Percentiles rank a stretch among this genome's conserved stretches.
These are phyloP conservation scores for Erynnis tages DNA, from an alignment of 2,888 invertebrate species.

Conservation along the genomic window DNA sequence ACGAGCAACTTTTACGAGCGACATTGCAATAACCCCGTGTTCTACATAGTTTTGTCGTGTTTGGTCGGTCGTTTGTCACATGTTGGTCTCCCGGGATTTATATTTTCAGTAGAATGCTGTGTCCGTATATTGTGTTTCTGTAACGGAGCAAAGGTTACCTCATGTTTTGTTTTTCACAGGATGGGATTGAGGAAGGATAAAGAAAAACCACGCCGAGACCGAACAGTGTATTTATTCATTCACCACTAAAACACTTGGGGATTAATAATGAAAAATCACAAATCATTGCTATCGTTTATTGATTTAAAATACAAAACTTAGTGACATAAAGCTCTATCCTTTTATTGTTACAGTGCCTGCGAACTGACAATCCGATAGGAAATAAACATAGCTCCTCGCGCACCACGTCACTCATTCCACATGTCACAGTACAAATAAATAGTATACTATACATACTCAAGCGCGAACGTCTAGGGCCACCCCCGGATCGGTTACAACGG, in stretches of 20 bases:
- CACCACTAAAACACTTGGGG: neutral
- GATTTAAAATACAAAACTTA: slow-evolving; percentile 83
- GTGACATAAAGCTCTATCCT: slow-evolving; percentile 82
- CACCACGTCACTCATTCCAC: slow-evolving; percentile 54
- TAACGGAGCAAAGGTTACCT: too few species aligned
- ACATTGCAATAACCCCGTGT: too few species aligned
- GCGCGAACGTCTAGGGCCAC: slow-evolving; percentile 70
- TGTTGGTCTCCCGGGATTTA: too few species aligned
- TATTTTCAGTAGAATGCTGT: too few species aligned
- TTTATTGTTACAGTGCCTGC: slow-evolving; percentile 82
- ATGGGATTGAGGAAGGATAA: neutral
- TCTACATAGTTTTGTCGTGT: too few species aligned
- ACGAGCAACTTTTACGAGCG: too few species aligned
- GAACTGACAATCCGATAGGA: slow-evolving; percentile 81
- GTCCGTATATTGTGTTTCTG: too few species aligned
- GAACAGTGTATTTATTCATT: slow-evolving; percentile 15
- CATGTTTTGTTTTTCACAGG: too few species aligned
- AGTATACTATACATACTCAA: slow-evolving; percentile 64
- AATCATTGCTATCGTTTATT: slow-evolving; percentile 80
- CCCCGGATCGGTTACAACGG: slow-evolving; percentile 54
- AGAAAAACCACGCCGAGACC: neutral
- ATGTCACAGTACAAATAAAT: slow-evolving; percentile 74
- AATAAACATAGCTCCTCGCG: slow-evolving; percentile 75
- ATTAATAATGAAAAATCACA: slow-evolving; percentile 32
- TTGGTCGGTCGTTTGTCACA: too few species aligned